Evolutionary conservation across 2,113 vertebrate genomes (phyloP).

Genomic region (Spheniscus mendiculus): DNA sequence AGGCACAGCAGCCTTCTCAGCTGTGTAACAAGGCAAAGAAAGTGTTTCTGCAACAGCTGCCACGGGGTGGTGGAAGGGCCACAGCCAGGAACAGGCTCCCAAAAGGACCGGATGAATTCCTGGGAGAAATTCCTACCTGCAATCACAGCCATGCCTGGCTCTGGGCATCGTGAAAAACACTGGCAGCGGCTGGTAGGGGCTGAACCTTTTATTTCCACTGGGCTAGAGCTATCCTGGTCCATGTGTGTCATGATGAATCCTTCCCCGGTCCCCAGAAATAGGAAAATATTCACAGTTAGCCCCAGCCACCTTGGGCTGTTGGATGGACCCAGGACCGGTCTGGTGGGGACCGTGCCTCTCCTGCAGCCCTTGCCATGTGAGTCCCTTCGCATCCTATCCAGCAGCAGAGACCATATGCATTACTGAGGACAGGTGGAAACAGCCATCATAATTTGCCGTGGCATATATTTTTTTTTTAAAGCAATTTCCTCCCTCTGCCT

Average conservation of each 20-base stretch:
- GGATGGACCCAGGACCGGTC: not conserved
- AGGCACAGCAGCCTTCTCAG: not conserved
- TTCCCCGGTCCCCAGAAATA: not conserved
- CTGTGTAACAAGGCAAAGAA: not conserved
- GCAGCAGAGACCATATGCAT: rapidly evolving
- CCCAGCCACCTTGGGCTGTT: not conserved
- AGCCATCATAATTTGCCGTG: slow-evolving; percentile 48
- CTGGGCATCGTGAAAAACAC: not conserved
- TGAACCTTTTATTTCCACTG: not conserved
- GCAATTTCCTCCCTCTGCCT: slow-evolving; percentile 63
- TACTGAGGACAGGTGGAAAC: slow-evolving; percentile 39
- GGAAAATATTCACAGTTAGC: not conserved
- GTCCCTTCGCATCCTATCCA: not conserved
- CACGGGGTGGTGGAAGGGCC: rapidly evolving
- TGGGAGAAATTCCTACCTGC: not conserved
- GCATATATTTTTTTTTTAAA: slow-evolving; percentile 38
- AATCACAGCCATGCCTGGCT: not conserved
- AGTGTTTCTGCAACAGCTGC: not conserved
- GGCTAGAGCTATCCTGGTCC: not conserved
- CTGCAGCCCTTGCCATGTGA: not conserved
- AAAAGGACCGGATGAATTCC: not conserved
- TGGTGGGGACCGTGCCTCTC: not conserved
- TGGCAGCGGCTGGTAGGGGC: not conserved
- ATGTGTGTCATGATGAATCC: not conserved
- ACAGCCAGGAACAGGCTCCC: not conserved